Evolutionary conservation across 2,888 invertebrate genomes (phyloP).

Genomic region (Glyphotaelius pellucidus): DNA sequence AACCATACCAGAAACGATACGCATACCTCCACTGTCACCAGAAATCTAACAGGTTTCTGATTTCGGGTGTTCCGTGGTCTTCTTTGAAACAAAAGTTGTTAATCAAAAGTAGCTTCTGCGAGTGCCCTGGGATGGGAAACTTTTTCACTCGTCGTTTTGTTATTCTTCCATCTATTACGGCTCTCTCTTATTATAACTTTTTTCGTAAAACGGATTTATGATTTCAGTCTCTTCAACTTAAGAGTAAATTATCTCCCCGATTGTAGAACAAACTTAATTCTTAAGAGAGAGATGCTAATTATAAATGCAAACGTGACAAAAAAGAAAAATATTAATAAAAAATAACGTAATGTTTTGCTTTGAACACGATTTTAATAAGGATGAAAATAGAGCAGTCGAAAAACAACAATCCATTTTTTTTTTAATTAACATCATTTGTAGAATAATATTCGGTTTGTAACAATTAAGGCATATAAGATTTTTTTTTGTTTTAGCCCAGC

Average conservation of each 20-base stretch:
- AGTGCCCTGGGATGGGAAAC: constrained; percentile 56
- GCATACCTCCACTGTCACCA: neutral
- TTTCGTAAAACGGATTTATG: constrained; percentile 61
- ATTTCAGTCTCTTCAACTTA: constrained; percentile 61
- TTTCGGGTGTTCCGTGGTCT: constrained; percentile 7
- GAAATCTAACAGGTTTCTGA: neutral
- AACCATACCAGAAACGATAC: neutral
- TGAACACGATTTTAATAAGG: neutral
- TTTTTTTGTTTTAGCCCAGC: neutral
- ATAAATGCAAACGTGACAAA: constrained; percentile 3
- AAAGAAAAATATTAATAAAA: neutral
- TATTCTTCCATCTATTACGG: constrained; percentile 55
- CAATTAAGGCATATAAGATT: neutral
- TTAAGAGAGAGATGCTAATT: constrained; percentile 5
- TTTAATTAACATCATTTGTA: too few relatives aligned
- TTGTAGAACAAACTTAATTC: constrained; percentile 26
- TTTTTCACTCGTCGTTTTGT: constrained; percentile 46
- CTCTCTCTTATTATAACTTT: constrained; percentile 51
- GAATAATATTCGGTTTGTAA: neutral
- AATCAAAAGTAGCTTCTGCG: constrained; percentile 62
- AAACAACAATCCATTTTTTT: neutral
- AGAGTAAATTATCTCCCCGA: constrained; percentile 62
- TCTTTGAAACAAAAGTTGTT: constrained; percentile 64
- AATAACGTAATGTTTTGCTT: neutral
- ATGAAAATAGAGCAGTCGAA: neutral